Percentiles rank a stretch among this genome's conserved stretches.
Conservation (phyloP, 2,888 invertebrate species). For the Parnassius smintheus region DNA sequence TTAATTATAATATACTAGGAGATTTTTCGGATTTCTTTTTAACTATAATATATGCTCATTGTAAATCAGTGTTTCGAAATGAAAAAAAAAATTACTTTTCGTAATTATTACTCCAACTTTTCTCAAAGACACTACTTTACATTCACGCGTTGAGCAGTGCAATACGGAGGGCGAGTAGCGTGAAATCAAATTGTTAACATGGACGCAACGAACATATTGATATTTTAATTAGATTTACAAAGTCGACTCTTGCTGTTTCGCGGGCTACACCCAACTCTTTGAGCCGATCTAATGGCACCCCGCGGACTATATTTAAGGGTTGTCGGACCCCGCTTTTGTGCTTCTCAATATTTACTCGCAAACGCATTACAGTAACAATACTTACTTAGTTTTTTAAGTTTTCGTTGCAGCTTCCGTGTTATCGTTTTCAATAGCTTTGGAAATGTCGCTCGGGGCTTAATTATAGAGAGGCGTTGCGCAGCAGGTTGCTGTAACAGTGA, state of each 20-base stretch:
- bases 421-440: constrained; percentile 77
- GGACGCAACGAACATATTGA: constrained; percentile 77
- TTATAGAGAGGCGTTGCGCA: constrained; percentile 72
- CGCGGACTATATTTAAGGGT: constrained; percentile 76
- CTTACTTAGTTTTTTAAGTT: constrained; percentile 78
- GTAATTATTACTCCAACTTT: too few species aligned
- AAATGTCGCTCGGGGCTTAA: constrained; percentile 75
- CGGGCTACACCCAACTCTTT: constrained; percentile 77
- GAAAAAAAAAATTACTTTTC: too few species aligned
- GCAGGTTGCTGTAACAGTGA: constrained; percentile 68
- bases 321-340: constrained; percentile 72
- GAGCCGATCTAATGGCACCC: constrained; percentile 78
- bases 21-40: too few species aligned
- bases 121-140: constrained; percentile 10
- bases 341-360: constrained; percentile 79
- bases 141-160: constrained; percentile 12
- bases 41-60: too few species aligned
- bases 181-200: constrained; percentile 78
- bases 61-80: too few species aligned
- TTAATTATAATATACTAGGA: too few species aligned
- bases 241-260: constrained; percentile 63
- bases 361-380: constrained; percentile 79
- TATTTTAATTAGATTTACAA: constrained; percentile 82
- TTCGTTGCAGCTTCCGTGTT: constrained; percentile 78
- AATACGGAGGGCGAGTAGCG: constrained; percentile 58